phyloP scores from a whole-genome alignment of 2,888 invertebrate species.

The Eumerus sabulonum region DNA sequence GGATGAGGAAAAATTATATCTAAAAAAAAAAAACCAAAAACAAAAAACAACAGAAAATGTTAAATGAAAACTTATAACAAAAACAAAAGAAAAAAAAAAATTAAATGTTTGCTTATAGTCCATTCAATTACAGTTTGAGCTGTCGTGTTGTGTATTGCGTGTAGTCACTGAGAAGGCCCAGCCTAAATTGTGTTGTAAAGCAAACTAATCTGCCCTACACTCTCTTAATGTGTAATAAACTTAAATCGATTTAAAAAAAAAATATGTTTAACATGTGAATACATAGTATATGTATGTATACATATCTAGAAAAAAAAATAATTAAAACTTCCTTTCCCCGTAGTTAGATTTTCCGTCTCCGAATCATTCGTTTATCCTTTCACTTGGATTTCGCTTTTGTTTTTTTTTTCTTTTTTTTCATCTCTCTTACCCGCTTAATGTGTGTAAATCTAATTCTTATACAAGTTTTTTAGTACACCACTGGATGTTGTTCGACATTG shows the following conservation, averaged over 20 bases:
- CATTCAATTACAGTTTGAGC: conserved; percentile 56
- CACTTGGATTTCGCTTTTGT: too few species aligned
- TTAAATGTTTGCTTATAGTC: conserved; percentile 31
- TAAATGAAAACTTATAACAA: conserved; percentile 6
- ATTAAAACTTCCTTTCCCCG: conserved; percentile 54
- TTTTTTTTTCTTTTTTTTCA: too few species aligned
- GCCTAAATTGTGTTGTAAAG: conserved; percentile 49
- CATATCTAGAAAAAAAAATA: conserved; percentile 17
- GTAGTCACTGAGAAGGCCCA: conserved; percentile 52
- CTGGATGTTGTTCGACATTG: conserved; percentile 78
- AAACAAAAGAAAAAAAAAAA: conserved; percentile 8
- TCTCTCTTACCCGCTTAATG: too few species aligned
- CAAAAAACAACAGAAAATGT: background rate
- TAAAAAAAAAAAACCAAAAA: conserved; percentile 5
- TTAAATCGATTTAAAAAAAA: conserved; percentile 47
- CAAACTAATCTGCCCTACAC: conserved; percentile 25
- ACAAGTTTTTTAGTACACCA: conserved; percentile 74
- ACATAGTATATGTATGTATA: too few species aligned
- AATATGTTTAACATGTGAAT: conserved; percentile 29
- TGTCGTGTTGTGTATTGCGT: conserved; percentile 37
- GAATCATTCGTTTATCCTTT: too few species aligned
- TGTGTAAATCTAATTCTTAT: too few species aligned
- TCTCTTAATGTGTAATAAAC: conserved; percentile 31
- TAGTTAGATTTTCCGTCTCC: too few species aligned
- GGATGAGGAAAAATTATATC: conserved; percentile 26